Conservation (phyloP, 2,797 vertebrate species). For the Phrynocephalus guinanensis region DNA sequence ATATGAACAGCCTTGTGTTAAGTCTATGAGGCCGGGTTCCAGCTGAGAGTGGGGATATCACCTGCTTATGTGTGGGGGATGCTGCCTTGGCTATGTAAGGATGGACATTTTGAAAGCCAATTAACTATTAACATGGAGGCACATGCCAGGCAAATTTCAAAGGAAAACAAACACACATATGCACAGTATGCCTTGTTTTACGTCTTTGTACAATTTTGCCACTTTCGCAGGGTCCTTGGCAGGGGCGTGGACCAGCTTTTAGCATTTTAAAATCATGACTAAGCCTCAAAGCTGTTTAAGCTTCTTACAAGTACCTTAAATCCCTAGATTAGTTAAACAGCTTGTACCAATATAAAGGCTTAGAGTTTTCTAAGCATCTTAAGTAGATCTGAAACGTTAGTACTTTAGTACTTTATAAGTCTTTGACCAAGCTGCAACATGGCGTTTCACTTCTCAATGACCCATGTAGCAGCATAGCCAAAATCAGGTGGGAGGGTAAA, state of each 20-base stretch:
- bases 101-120: background rate
- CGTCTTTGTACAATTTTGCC: background rate
- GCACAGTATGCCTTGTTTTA: background rate
- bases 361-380: conserved; percentile 67
- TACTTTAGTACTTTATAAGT: conserved; percentile 2
- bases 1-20: too few relatives aligned
- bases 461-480: too few relatives aligned
- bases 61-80: background rate
- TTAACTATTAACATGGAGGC: background rate
- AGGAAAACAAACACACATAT: too few relatives aligned
- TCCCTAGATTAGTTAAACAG: conserved; percentile 70
- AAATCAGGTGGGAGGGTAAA: too few relatives aligned
- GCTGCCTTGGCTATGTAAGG: background rate
- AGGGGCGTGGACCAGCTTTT: conserved; percentile 40
- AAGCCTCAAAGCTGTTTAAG: conserved; percentile 70
- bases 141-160: too few relatives aligned
- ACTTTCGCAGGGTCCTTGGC: conserved; percentile 5
- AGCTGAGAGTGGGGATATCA: background rate
- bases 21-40: background rate
- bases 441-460: background rate
- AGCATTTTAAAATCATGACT: conserved; percentile 61
- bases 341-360: conserved; percentile 67
- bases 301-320: conserved; percentile 66
- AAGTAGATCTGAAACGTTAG: conserved; percentile 67
- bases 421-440: conserved; percentile 45